Conservation (phyloP, 1,140 invertebrate species). For the Elymnias hypermnestra region DNA sequence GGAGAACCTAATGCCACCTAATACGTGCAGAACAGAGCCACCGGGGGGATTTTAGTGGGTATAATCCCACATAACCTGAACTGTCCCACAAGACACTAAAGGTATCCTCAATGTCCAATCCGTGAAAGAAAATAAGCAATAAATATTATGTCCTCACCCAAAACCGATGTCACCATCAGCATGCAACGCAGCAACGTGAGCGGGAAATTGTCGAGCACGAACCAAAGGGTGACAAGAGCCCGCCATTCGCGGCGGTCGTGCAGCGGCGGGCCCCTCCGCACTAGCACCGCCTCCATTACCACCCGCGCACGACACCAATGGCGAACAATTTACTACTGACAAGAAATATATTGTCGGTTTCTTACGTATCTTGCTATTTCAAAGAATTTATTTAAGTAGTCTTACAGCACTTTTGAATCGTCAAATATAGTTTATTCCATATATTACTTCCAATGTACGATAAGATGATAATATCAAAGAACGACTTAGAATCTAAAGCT, state of each 20-base stretch:
- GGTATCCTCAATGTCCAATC: too few relatives aligned
- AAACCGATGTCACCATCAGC: constrained; percentile 74
- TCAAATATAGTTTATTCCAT: too few relatives aligned
- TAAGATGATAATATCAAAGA: neutral
- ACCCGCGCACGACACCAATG: constrained; percentile 31
- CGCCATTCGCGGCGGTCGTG: constrained; percentile 76
- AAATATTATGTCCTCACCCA: too few relatives aligned
- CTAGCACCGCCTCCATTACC: constrained; percentile 28
- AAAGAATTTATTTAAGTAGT: neutral
- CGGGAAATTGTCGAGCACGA: constrained; percentile 84
- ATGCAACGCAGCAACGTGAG: constrained; percentile 89
- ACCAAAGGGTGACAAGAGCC: constrained; percentile 82
- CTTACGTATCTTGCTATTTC: neutral
- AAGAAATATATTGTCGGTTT: neutral
- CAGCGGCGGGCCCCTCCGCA: constrained; percentile 55
- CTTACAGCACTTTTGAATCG: too few relatives aligned
- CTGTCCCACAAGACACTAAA: too few relatives aligned
- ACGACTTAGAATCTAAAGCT: too few relatives aligned
- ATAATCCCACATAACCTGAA: neutral
- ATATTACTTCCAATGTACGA: too few relatives aligned
- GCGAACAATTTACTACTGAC: constrained; percentile 35
- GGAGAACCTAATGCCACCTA: too few relatives aligned
- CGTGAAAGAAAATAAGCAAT: too few relatives aligned
- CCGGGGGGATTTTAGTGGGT: too few relatives aligned
- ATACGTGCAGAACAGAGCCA: too few relatives aligned